A percentile compares a stretch with the other conserved stretches of the same genome.
These are phyloP conservation scores for Gymnoscopelus braueri DNA, from an alignment of 2,797 vertebrate species.

Conservation along the genomic window DNA sequence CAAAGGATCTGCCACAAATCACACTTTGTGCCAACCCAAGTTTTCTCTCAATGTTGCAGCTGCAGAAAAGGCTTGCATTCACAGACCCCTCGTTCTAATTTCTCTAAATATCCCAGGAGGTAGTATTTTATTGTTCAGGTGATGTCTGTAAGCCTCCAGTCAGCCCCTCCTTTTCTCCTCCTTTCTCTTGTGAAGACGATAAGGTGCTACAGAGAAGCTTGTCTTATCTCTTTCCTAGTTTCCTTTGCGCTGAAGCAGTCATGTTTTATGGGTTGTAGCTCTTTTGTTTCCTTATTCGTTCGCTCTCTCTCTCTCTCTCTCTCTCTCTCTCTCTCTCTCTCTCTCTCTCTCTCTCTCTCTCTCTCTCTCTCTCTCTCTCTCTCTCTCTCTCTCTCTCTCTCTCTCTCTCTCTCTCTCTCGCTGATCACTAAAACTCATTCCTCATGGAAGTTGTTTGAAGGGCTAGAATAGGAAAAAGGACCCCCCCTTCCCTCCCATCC, in stretches of 20 bases:
- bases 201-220: constrained; percentile 53
- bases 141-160: constrained; percentile 28
- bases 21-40: neutral
- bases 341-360: constrained; percentile 39
- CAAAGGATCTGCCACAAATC: neutral
- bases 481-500: constrained; percentile 39
- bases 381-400: constrained; percentile 41
- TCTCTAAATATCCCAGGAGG: neutral
- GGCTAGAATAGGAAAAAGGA: constrained; percentile 81
- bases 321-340: constrained; percentile 54
- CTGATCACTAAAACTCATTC: constrained; percentile 82
- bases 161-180: constrained; percentile 27
- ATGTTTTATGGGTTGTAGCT: constrained; percentile 75
- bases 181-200: constrained; percentile 47
- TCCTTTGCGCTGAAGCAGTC: constrained; percentile 65
- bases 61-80: neutral
- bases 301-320: constrained; percentile 39
- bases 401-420: constrained; percentile 52
- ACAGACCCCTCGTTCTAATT: neutral
- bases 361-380: constrained; percentile 56
- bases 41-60: constrained; percentile 9
- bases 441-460: constrained; percentile 86
- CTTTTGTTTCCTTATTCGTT: constrained; percentile 76
- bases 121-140: constrained; percentile 33
- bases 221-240: constrained; percentile 56